Evolutionary conservation across 2,797 vertebrate species (phyloP).

Genomic region (Hephaestus fuliginosus): DNA sequence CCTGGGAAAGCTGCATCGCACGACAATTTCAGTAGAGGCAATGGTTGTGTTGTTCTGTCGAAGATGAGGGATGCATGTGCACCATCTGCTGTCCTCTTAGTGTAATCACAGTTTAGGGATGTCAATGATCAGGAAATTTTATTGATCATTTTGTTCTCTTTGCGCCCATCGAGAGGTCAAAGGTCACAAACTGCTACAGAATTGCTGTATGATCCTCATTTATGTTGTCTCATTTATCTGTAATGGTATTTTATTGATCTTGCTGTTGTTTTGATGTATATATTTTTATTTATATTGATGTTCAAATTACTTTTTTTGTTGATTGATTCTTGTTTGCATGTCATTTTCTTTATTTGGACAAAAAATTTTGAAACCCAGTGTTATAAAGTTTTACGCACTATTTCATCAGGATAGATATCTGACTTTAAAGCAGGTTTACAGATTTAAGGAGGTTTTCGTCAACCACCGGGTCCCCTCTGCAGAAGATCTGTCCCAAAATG

Average conservation of each 20-base stretch:
- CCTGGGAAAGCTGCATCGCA: slow-evolving; percentile 28
- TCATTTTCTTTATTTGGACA: not conserved
- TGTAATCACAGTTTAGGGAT: slow-evolving; percentile 36
- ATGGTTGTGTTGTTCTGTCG: not conserved
- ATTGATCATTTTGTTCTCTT: not conserved
- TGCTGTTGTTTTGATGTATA: not conserved
- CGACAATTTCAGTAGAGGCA: not conserved
- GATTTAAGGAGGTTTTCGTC: not conserved
- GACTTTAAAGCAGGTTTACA: not conserved
- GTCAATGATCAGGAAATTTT: not conserved
- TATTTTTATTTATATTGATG: not conserved
- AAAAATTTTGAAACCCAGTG: not conserved
- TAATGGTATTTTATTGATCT: not conserved
- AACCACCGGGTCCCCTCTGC: not conserved
- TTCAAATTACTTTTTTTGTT: not conserved
- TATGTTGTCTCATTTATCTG: no score
- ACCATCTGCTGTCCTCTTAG: slow-evolving; percentile 60
- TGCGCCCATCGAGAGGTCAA: not conserved
- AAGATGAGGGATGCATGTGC: not conserved
- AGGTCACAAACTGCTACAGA: not conserved
- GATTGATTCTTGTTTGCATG: not conserved
- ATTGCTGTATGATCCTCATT: no score
- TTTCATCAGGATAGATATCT: not conserved
- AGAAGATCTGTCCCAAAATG: not conserved
- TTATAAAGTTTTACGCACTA: not conserved